Evolutionary conservation across 2,797 vertebrate species (phyloP), one percentile per base, ranked within the genome.

Genomic region (Alectoris magna): DNA sequence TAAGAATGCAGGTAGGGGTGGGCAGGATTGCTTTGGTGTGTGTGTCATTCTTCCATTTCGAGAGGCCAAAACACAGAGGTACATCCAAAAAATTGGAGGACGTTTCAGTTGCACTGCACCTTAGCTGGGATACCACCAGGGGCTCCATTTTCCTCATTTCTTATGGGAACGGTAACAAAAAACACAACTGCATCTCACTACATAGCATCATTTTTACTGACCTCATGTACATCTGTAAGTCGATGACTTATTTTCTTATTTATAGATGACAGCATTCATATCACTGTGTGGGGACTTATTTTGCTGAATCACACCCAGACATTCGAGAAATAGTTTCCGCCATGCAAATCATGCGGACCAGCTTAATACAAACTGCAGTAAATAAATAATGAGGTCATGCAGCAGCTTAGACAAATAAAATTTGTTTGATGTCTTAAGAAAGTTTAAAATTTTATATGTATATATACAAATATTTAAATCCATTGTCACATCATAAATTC

Each of bases 351-450:
- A 55, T 86, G 41, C 77, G 0, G 3, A 59, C 77, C 62, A 43
- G 34, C 69, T 81, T 82, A 73, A 74, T 34, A 59, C 21, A 74
- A 75, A 88, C 73, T 51, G 76, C 44, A 55, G 66, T 91, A 88
- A 88, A 74, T 91, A 90, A 91, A 24, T 89, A 90, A 90, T 84
- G 76, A 91, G 74, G 60, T n/a, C 71, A 44, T 76, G 59, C 82
- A 83, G 84, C 87, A 88, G 84, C 67, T 77, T 69, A 79, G 75
- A 73, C 70, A 94, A 93, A 81, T 21, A 84, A 53, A 90, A 88
- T 78, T 92, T 92, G 58, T 76, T 86, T 96, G 88, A 88, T 8
- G 6, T 91, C 85, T 88, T 91, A 43, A 86, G 87, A 88, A 95
- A 86, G 66, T 91, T 88, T 67, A 78, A 90, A 48, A 51, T 39